Evolutionary conservation across 2,113 vertebrate species (phyloP).

Genomic region (Pangasianodon hypophthalmus): DNA sequence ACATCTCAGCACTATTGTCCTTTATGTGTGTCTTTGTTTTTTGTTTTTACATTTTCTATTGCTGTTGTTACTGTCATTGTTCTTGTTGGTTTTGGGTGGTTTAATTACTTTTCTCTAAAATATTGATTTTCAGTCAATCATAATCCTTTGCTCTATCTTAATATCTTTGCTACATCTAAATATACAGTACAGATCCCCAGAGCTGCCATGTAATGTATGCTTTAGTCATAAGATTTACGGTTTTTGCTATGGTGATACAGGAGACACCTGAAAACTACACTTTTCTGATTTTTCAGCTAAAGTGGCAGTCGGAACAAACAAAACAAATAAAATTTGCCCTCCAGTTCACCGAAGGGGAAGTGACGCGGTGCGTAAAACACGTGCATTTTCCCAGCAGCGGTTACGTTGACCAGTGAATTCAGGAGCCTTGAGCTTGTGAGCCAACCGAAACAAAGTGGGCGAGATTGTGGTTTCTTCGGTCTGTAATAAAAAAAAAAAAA

Average conservation of each 20-base stretch:
- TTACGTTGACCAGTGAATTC: not conserved
- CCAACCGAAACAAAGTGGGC: not conserved
- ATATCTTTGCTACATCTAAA: not conserved
- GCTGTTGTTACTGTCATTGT: not conserved
- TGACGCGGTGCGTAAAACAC: not conserved
- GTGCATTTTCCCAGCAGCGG: not conserved
- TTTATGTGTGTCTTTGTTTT: not conserved
- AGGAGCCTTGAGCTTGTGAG: not conserved
- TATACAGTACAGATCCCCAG: not conserved
- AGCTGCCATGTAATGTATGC: not conserved
- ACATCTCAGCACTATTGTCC: not conserved
- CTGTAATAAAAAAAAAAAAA: no score
- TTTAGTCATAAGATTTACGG: not conserved
- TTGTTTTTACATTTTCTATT: not conserved
- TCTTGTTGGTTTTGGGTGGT: not conserved
- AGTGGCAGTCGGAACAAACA: not conserved
- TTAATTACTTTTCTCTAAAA: not conserved
- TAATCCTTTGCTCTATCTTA: not conserved
- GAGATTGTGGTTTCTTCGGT: not conserved
- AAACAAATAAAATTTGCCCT: not conserved
- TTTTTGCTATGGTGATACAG: not conserved
- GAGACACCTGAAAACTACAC: not conserved
- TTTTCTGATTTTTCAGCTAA: not conserved
- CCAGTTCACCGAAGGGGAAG: not conserved
- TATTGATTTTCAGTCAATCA: not conserved